Evolutionary conservation across 30 jellyfish, hydroid and myxozoan genomes (phyloP).

Genomic region (Pelagia noctiluca): DNA sequence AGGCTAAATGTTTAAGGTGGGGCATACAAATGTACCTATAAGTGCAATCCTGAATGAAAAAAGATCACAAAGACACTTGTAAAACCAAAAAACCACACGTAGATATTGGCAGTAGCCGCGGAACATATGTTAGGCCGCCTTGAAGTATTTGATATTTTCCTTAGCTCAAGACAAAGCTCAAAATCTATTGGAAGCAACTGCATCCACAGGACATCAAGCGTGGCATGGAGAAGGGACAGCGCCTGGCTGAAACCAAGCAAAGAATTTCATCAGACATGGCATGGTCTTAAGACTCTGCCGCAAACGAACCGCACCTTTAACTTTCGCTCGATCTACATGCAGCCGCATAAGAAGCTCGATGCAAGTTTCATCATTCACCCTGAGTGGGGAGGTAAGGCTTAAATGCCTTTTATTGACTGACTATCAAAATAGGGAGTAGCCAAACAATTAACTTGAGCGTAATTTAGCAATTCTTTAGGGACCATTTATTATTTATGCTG

Average conservation of each 20-base stretch:
- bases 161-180: conserved; percentile 2
- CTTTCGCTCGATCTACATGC: conserved; percentile 44
- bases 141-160: neutral
- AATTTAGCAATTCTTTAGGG: no score
- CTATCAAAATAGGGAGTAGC: no score
- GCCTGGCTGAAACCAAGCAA: conserved; percentile 63
- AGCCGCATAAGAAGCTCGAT: conserved; percentile 46
- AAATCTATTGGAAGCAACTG: conserved; percentile 19
- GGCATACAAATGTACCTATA: neutral
- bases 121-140: neutral
- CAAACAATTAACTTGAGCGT: no score
- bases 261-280: conserved; percentile 57
- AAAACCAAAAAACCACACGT: neutral
- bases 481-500: no score
- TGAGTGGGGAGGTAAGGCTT: conserved; percentile 63
- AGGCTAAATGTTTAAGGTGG: no score
- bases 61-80: neutral
- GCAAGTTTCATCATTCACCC: conserved; percentile 57
- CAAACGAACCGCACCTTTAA: neutral
- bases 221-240: conserved; percentile 78
- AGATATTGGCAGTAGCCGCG: neutral
- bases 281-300: conserved; percentile 42
- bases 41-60: neutral
- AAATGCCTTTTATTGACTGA: neutral
- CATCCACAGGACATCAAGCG: conserved; percentile 75